phyloP scores from a whole-genome alignment of 2,797 vertebrate genomes.

The Galaxias olidus region DNA sequence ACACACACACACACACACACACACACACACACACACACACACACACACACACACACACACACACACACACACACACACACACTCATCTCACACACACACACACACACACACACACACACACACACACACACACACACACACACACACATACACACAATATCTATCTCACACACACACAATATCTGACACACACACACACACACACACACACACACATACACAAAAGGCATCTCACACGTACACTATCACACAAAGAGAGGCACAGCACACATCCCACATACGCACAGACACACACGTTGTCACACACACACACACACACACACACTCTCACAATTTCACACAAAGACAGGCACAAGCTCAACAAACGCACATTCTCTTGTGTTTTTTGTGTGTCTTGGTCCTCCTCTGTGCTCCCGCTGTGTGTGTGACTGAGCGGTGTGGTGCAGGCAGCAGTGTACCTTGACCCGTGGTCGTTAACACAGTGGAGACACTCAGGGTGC shows the following conservation, averaged over 20 bases:
- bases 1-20: constrained; percentile 1
- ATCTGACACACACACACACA: not conserved
- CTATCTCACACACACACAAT: no score
- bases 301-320: constrained; percentile 1
- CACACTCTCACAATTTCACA: not conserved
- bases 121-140: not conserved
- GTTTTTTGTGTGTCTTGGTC: not conserved
- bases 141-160: no score
- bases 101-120: not conserved
- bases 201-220: not conserved
- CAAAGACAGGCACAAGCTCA: not conserved
- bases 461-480: constrained; percentile 23
- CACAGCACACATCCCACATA: no score
- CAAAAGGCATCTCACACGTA: no score
- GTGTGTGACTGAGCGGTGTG: constrained; percentile 49
- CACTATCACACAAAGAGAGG: no score
- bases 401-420: constrained; percentile 26
- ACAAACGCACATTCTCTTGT: constrained; percentile 4
- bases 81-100: no score
- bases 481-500: no score
- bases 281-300: not conserved
- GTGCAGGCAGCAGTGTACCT: constrained; percentile 53
- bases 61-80: not conserved
- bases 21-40: not conserved
- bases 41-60: not conserved